Conservation (phyloP, 2,888 invertebrate genomes). For the Limnephilus auricula region DNA sequence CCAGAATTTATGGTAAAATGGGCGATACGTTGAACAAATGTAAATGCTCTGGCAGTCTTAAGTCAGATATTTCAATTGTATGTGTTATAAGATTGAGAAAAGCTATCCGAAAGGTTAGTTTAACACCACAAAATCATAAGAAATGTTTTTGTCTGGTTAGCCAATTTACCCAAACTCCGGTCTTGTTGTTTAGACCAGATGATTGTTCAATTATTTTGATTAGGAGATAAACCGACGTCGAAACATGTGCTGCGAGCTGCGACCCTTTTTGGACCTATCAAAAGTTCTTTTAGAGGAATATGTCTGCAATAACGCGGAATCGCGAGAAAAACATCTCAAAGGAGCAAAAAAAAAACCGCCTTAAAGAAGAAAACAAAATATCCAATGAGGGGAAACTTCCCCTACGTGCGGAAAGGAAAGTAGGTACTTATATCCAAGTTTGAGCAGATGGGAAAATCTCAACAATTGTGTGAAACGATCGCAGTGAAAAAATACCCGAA, state of each 20-base stretch:
- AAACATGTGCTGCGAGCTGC: not conserved
- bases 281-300: constrained; percentile 39
- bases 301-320: constrained; percentile 26
- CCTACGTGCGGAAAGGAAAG: constrained; percentile 12
- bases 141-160: not conserved
- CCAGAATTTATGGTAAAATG: too few relatives aligned
- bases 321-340: not conserved
- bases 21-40: too few relatives aligned
- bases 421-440: not conserved
- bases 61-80: not conserved
- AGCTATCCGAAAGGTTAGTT: not conserved
- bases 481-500: not conserved
- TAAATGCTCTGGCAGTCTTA: not conserved
- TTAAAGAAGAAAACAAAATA: constrained; percentile 40
- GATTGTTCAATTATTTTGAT: constrained; percentile 32
- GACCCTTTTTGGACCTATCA: not conserved
- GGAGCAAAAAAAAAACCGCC: constrained; percentile 23
- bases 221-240: not conserved
- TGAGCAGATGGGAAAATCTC: constrained; percentile 13
- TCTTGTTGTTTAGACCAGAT: not conserved
- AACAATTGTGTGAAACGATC: constrained; percentile 23
- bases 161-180: not conserved
- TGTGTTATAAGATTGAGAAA: not conserved
- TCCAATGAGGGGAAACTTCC: constrained; percentile 36
- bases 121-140: not conserved